Conservation (phyloP, 1,140 invertebrate species). For the Globodera ellingtonae region DNA sequence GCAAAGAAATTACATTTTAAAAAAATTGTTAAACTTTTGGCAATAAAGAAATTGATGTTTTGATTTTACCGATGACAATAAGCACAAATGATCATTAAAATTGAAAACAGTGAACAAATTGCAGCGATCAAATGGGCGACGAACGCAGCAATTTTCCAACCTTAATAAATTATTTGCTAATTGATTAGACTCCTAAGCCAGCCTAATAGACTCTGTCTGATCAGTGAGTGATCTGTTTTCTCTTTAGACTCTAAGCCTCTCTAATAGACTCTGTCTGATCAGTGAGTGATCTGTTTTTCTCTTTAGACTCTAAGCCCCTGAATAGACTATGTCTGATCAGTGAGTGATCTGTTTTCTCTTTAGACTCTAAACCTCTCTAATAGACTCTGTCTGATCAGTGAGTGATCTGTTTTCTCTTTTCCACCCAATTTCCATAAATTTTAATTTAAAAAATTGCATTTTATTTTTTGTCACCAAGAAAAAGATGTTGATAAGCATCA, state of each 20-base stretch:
- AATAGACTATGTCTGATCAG: no score
- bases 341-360: no score
- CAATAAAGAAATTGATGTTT: not conserved
- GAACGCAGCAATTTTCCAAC: constrained; percentile 64
- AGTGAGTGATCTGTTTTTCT: no score
- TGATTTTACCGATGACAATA: constrained; percentile 56
- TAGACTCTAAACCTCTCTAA: no score
- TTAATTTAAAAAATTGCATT: not conserved
- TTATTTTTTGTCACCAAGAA: constrained; percentile 50
- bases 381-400: no score
- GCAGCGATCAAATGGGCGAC: constrained; percentile 49
- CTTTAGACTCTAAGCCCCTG: not conserved
- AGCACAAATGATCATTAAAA: constrained; percentile 59
- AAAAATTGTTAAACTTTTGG: no score
- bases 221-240: no score
- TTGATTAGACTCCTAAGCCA: no score
- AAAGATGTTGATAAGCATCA: constrained; percentile 64
- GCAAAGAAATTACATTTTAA: no score
- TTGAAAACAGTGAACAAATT: constrained; percentile 45
- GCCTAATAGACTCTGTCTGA: no score
- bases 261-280: no score
- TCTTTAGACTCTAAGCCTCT: no score
- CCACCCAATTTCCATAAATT: not conserved
- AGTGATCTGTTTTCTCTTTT: not conserved
- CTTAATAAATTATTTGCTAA: constrained; percentile 30